phyloP scores from a whole-genome alignment of 2,888 invertebrate species.

The Tenthredo scrophulariae region DNA sequence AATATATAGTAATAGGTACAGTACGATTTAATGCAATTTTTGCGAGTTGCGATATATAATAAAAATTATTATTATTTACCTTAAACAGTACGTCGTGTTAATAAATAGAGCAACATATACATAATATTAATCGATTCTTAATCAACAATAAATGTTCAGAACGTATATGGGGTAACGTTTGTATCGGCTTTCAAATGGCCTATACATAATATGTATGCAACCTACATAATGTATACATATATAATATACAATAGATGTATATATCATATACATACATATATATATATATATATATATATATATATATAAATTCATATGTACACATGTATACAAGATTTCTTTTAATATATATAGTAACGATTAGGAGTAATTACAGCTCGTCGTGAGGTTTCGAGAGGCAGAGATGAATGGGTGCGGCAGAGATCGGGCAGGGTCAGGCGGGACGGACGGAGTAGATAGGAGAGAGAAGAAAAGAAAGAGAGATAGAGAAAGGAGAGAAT shows the following conservation, averaged over 20 bases:
- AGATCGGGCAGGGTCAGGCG: conserved; percentile 4
- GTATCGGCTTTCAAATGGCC: conserved; percentile 55
- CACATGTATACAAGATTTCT: conserved; percentile 73
- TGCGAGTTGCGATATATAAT: conserved; percentile 41
- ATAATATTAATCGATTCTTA: conserved; percentile 74
- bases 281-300: conserved; percentile 74
- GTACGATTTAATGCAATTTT: conserved; percentile 51
- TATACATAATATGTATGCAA: conserved; percentile 39
- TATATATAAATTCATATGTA: conserved; percentile 62
- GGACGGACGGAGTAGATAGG: conserved; percentile 48
- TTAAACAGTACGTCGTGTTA: conserved; percentile 67
- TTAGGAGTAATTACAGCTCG: conserved; percentile 53
- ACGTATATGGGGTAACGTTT: conserved; percentile 56
- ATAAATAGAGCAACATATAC: conserved; percentile 77
- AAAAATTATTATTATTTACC: conserved; percentile 48
- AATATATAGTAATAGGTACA: conserved; percentile 53
- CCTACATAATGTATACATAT: conserved; percentile 70
- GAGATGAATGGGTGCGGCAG: conserved; percentile 45
- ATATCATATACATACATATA: conserved; percentile 51
- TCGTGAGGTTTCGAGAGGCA: conserved; percentile 17
- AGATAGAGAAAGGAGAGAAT: conserved; percentile 52
- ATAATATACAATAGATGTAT: conserved; percentile 63
- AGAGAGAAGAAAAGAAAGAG: background rate
- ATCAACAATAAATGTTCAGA: conserved; percentile 56
- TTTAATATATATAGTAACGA: conserved; percentile 48